Evolutionary conservation across 1,140 invertebrate species (phyloP), one percentile per base, ranked within the genome.

Genomic region (Holotrichia oblita): DNA sequence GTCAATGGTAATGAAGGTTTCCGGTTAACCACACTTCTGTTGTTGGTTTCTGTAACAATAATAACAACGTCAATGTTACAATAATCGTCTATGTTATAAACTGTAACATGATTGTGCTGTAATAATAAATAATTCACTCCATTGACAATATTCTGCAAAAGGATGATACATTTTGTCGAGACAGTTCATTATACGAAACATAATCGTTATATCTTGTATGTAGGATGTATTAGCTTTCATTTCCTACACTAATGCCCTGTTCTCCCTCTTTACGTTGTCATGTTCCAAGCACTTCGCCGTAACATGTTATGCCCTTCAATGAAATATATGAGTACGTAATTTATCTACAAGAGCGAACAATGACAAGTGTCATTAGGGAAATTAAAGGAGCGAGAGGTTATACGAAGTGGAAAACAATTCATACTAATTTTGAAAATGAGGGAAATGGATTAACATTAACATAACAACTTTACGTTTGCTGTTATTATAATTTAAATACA

Each of bases 1-100:
- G 88, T 89, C 14, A 89, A 80, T 22, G 86, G 87, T 76, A 89
- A 84, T 20, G 88, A 89, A 81, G 78, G 80, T 42, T 83, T 83
- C 44, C 82, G 55, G 55, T 82, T 78, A 12, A 82, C 48, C 20
- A 81, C 79, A 85, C 42, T 86, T 85, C 77, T 85, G 82, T 78
- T 87, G 42, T 69, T 69, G 22, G 61, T 12, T 14, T 69, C 61
- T 69, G 61, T 27, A 69, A 69, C 61, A 69, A 69, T 12, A 69
- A 27, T 69, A 20, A 34, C n/a, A n/a, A 2, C n/a, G 10, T 48
- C 10, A 3, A 12, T 48, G 10, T n/a, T 48, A 14, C n/a, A 9
- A 48, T 48, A 48, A 9, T 48, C 14, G 12, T 17, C 14, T 55
- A 55, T 10, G 48, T 55, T n/a, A 6, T 55, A 48, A 9, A n/a